A percentile compares a stretch with the other conserved stretches of the same genome.
These are phyloP conservation scores for Zingel zingel DNA, from an alignment of 2,113 vertebrate species.

Conservation along the genomic window DNA sequence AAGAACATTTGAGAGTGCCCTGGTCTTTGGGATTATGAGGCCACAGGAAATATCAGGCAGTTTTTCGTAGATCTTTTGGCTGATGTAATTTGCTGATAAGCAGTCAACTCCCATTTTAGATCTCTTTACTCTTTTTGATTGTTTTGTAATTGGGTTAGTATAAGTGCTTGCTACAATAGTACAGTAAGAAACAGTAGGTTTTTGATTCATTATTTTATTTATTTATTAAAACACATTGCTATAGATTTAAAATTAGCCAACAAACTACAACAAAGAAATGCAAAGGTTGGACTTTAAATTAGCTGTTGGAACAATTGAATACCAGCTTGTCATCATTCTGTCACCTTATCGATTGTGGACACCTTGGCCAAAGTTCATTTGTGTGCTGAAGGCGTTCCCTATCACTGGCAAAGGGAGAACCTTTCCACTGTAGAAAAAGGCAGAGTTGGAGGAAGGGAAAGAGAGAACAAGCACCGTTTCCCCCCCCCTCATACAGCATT, in stretches of 20 bases:
- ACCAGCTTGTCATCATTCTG: constrained; percentile 14
- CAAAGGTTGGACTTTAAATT: background rate
- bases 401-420: constrained; percentile 28
- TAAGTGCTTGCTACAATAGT: background rate
- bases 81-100: constrained; percentile 8
- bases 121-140: background rate
- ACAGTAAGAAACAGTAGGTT: background rate
- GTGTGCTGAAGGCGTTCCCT: constrained; percentile 57
- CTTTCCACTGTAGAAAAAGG: background rate
- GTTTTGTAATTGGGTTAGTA: background rate
- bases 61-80: background rate
- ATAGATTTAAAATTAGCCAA: background rate
- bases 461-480: background rate
- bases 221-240: background rate
- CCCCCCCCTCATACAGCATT: background rate
- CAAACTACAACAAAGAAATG: background rate
- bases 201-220: background rate
- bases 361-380: constrained; percentile 53
- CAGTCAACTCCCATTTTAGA: background rate
- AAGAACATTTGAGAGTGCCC: background rate
- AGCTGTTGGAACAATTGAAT: constrained; percentile 9
- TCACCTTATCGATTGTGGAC: constrained; percentile 37
- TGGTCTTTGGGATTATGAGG: constrained; percentile 9
- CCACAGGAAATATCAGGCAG: background rate
- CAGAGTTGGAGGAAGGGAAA: background rate